Percentiles rank a stretch among this genome's conserved stretches.
These are phyloP conservation scores for Strigamia crassipes DNA, from an alignment of 2,888 invertebrate genomes.

Conservation along the genomic window DNA sequence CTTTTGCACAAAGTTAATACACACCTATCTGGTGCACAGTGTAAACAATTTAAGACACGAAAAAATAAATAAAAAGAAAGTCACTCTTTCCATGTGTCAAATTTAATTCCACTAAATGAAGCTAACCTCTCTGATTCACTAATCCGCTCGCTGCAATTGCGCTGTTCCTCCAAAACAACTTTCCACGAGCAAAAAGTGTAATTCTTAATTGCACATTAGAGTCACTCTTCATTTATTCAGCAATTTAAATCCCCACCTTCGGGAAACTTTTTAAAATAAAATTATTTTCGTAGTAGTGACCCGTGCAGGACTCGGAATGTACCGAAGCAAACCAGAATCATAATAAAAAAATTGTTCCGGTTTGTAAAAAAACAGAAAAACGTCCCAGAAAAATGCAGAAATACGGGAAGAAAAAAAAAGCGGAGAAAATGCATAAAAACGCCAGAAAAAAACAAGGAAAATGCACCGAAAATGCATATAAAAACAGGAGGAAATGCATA, in stretches of 20 bases:
- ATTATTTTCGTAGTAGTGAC: background rate
- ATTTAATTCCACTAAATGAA: conserved; percentile 36
- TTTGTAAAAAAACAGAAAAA: no score
- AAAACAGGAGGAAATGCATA: no score
- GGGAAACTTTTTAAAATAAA: background rate
- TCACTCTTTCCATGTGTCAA: conserved; percentile 23
- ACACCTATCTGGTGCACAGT: background rate
- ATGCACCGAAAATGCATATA: no score
- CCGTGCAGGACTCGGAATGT: no score
- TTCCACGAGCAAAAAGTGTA: background rate
- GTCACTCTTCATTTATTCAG: conserved; percentile 1
- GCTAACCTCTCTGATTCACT: conserved; percentile 12
- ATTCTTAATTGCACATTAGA: conserved; percentile 29
- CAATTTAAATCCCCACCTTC: background rate
- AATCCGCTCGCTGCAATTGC: conserved; percentile 17
- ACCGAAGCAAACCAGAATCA: no score
- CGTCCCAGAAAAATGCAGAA: no score
- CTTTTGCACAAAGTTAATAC: conserved; percentile 28
- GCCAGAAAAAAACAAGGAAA: no score
- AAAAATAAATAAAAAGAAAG: background rate
- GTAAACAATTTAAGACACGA: background rate
- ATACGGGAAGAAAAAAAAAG: no score
- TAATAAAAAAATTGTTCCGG: no score
- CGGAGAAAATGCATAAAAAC: no score
- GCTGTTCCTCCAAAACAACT: background rate